Conservation (phyloP, 2,113 vertebrate species). For the Nanorana parkeri region DNA sequence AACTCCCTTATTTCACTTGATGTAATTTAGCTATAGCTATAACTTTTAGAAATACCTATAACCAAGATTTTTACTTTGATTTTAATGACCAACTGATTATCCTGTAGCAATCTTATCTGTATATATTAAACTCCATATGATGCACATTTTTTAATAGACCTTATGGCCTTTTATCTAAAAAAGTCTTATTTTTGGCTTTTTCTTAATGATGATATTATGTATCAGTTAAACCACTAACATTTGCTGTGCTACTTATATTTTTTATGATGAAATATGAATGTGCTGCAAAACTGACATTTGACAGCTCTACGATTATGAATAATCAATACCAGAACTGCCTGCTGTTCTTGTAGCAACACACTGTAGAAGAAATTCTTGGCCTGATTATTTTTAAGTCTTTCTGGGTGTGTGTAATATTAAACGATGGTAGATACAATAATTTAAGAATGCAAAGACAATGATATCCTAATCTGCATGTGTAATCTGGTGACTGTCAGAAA, state of each 20-base stretch:
- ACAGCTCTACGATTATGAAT: slow-evolving; percentile 50
- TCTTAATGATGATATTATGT: no score
- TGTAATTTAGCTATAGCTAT: no score
- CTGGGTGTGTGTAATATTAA: not conserved
- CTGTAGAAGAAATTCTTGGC: slow-evolving; percentile 23
- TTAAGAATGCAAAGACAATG: not conserved
- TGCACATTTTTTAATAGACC: no score
- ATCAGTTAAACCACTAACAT: slow-evolving; percentile 32
- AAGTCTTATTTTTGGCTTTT: no score
- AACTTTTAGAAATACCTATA: no score
- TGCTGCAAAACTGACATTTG: slow-evolving; percentile 47
- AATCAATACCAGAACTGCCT: slow-evolving; percentile 53
- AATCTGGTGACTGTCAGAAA: not conserved
- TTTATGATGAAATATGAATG: slow-evolving; percentile 48
- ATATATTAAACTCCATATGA: no score
- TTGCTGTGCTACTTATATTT: slow-evolving; percentile 36
- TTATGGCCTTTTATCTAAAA: no score
- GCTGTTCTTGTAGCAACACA: slow-evolving; percentile 33
- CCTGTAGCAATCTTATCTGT: no score
- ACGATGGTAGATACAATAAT: not conserved
- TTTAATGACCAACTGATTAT: no score
- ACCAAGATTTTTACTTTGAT: no score
- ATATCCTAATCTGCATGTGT: not conserved
- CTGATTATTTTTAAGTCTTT: slow-evolving; percentile 2
- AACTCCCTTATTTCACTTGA: no score